These are phyloP conservation scores for Peromyscus californicus DNA, from an alignment of 2,113 vertebrate species.

Conservation along the genomic window DNA sequence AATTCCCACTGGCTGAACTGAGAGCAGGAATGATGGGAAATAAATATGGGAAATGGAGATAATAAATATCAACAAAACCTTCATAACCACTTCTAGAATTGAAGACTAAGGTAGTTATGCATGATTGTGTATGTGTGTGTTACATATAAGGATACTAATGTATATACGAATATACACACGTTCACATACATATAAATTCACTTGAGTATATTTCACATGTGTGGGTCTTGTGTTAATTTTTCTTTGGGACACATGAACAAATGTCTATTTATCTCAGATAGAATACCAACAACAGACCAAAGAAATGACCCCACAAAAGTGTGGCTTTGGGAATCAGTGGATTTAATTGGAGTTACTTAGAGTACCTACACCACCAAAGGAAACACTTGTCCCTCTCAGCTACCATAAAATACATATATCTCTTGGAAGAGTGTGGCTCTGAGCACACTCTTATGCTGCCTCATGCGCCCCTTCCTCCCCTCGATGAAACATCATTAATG, in stretches of 20 bases:
- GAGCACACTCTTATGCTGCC: no score
- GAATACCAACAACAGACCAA: neutral
- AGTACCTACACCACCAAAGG: neutral
- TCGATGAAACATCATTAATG: no score
- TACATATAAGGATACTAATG: no score
- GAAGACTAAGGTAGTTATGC: neutral
- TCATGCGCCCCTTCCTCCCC: no score
- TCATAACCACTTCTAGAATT: neutral
- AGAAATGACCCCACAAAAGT: neutral
- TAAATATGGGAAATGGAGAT: neutral
- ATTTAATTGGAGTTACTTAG: neutral
- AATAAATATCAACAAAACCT: neutral
- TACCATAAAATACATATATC: neutral
- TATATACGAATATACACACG: no score
- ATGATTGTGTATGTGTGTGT: neutral
- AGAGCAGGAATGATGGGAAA: neutral
- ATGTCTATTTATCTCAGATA: no score
- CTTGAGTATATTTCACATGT: neutral
- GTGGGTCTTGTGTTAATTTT: neutral
- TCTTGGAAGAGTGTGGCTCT: no score
- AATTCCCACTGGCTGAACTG: neutral
- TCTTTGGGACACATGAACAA: neutral
- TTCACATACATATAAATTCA: neutral
- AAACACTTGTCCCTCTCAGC: neutral
- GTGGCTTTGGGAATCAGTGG: neutral